Conservation (phyloP, 2,113 vertebrate species). For the Leptodactylus fuscus region DNA sequence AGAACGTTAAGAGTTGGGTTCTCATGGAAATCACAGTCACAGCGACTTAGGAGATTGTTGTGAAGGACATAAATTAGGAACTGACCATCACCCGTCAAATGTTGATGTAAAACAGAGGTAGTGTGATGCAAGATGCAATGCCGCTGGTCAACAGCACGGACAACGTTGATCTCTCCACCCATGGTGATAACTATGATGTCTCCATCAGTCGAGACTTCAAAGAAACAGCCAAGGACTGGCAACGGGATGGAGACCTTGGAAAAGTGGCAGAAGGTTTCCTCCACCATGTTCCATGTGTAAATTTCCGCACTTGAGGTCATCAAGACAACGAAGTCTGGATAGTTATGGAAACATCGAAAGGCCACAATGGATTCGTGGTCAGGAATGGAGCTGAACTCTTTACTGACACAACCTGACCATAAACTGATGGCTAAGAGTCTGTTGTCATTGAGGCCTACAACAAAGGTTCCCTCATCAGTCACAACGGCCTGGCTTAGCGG, state of each 20-base stretch:
- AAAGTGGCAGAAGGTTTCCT: conserved; percentile 75
- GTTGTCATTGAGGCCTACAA: conserved; percentile 69
- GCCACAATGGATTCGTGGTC: conserved; percentile 67
- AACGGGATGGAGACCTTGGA: conserved; percentile 70
- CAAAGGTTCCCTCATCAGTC: conserved; percentile 77
- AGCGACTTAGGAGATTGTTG: conserved; percentile 32
- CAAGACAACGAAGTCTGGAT: conserved; percentile 76
- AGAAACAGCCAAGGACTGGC: conserved; percentile 64
- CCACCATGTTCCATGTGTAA: conserved; percentile 79
- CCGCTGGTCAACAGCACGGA: conserved; percentile 69
- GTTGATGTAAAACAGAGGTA: conserved; percentile 66
- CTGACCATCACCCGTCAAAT: conserved; percentile 68
- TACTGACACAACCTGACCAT: conserved; percentile 77
- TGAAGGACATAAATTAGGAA: conserved; percentile 69
- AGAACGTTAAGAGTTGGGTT: conserved; percentile 69
- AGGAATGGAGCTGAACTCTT: conserved; percentile 69
- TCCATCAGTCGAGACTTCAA: conserved; percentile 73
- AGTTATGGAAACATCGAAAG: conserved; percentile 71
- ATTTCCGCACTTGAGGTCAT: conserved; percentile 69
- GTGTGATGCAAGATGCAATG: conserved; percentile 68
- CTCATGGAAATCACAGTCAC: conserved; percentile 65
- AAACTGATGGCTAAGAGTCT: conserved; percentile 77
- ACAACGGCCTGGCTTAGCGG: conserved; percentile 70
- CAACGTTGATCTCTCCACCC: conserved; percentile 66
- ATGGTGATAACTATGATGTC: conserved; percentile 69